Conservation (phyloP, 1,140 invertebrate species). For the Meloidogyne chitwoodi region DNA sequence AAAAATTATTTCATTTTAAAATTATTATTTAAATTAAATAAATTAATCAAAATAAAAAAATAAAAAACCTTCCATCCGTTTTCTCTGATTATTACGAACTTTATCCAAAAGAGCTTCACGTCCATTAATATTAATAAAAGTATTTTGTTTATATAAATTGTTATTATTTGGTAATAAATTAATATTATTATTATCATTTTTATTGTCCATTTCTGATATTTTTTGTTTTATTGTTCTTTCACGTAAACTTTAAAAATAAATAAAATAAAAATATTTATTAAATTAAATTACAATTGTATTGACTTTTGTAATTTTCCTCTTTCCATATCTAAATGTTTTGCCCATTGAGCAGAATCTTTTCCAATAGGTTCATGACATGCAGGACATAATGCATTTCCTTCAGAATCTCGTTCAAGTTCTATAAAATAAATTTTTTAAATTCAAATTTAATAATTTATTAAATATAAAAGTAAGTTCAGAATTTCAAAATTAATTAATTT, state of each 20-base stretch:
- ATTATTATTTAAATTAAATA: too few relatives aligned
- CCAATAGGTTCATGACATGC: conserved; percentile 15
- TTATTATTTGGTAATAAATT: background rate
- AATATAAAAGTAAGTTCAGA: too few relatives aligned
- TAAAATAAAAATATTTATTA: background rate
- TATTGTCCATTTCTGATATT: background rate
- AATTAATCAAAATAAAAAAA: background rate
- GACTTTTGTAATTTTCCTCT: background rate
- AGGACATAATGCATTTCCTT: conserved; percentile 13
- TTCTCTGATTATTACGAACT: background rate
- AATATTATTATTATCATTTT: background rate
- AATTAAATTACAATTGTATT: conserved; percentile 1
- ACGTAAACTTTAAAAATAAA: background rate
- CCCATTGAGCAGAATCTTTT: conserved; percentile 17
- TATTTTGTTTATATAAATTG: background rate
- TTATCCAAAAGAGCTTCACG: background rate
- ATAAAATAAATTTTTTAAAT: background rate
- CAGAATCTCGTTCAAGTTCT: conserved; percentile 9
- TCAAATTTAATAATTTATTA: too few relatives aligned
- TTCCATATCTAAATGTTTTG: conserved; percentile 10
- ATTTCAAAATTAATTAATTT: too few relatives aligned
- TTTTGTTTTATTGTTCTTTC: background rate
- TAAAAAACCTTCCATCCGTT: background rate
- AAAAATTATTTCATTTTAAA: background rate
- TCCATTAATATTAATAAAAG: background rate